Evolutionary conservation across 2,888 invertebrate species (phyloP).

Genomic region (Caradrina kadenii): DNA sequence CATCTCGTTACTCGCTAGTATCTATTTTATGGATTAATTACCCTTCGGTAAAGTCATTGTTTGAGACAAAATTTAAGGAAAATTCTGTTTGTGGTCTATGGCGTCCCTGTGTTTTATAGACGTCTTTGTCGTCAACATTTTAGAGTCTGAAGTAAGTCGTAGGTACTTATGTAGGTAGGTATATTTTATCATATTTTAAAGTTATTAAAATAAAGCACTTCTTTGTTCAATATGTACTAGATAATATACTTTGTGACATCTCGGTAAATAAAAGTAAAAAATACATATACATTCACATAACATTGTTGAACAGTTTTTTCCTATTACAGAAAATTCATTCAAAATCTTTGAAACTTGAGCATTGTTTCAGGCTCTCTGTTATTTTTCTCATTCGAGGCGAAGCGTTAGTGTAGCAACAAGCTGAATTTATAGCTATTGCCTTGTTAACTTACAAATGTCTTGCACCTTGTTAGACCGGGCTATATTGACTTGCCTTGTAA

Average conservation of each 20-base stretch:
- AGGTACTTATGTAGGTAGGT: not conserved
- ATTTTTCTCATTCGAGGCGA: slow-evolving; percentile 71
- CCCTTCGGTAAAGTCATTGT: slow-evolving; percentile 30
- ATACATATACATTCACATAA: not conserved
- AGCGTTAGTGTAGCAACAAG: slow-evolving; percentile 62
- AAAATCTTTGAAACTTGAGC: slow-evolving; percentile 36
- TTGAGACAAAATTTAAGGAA: slow-evolving; percentile 9
- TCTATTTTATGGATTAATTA: slow-evolving; percentile 65
- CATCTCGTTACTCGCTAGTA: slow-evolving; percentile 54
- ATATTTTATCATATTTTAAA: not conserved
- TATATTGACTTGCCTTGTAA: slow-evolving; percentile 37
- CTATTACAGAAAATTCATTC: slow-evolving; percentile 15
- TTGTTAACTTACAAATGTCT: slow-evolving; percentile 84
- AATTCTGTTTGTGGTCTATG: slow-evolving; percentile 5
- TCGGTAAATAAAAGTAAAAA: not conserved
- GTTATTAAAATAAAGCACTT: not conserved
- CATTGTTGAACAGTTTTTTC: not conserved
- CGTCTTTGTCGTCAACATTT: slow-evolving; percentile 6
- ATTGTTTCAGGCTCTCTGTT: slow-evolving; percentile 62
- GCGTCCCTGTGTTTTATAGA: not conserved
- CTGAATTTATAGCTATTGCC: slow-evolving; percentile 78
- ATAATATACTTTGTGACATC: not conserved
- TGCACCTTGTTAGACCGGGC: slow-evolving; percentile 71
- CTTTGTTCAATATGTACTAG: not conserved
- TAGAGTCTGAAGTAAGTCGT: not conserved